Evolutionary conservation across 2,113 vertebrate species (phyloP), one percentile per base, ranked within the genome.

Genomic region (Sinocyclocheilus anophthalmus): DNA sequence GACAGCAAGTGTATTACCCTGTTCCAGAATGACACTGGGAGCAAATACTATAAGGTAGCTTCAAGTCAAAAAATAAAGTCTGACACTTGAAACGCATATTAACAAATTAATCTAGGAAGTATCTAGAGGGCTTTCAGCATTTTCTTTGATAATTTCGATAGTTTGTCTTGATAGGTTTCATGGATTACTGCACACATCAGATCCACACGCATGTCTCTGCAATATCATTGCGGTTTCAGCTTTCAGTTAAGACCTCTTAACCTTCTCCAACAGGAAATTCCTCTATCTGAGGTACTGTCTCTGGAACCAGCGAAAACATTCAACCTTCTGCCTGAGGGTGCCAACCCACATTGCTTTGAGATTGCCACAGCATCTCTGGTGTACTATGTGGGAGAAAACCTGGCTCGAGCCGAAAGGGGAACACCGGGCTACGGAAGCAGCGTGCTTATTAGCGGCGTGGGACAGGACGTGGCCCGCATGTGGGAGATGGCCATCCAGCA

Each of bases 401-500:
- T 96, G 92, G 89, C 93, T 87, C 93, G 78, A 8, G 85, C 92
- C 65, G 92, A 93, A 59, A 94, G 91, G 8, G 94, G 90, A 5
- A 87, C 93, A 78, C 91, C 92, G 3, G 88, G 93, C 72, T 95
- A 92, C 42, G 95, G 92, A 61, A 95, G 87, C 88, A 90, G 90
- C 0, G 87, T 96, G 86, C 89, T 97, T 90, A 94, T 96, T 45
- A 97, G 96, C 0, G 98, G 97, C 0, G 75, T 93, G 3, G 97
- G 98, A 9, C 90, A 93, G 0, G 97, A 99, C 6, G 96, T 98
- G 88, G 96, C 98, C n/a, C 93, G 96, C 16, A 95, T 96, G 96
- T 99, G 98, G 98, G 97, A 99, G 93, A 95, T 96, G 93, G 98
- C 97, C 11, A 98, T 99, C 87, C 97, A 97, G 87, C 97, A 98